Conservation (phyloP, 1,140 invertebrate genomes). For the Caenorhabditis briggsae region DNA sequence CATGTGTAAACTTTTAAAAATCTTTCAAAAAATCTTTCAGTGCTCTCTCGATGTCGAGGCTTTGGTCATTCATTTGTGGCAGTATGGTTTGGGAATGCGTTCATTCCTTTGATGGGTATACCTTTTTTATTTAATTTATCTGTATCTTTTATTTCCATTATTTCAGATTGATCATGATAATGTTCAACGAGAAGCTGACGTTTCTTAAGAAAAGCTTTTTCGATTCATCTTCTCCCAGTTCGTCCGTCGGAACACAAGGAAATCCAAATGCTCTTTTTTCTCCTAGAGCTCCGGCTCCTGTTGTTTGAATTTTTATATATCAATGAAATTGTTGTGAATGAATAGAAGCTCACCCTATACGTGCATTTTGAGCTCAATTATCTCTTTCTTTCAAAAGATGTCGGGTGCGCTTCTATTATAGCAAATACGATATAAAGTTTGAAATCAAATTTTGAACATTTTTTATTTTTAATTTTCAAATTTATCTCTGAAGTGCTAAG, state of each 20-base stretch:
- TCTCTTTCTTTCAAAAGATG: no score
- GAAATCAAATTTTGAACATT: no score
- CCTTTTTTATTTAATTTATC: background rate
- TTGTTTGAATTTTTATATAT: background rate
- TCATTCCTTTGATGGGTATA: constrained; percentile 21
- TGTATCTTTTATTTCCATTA: background rate
- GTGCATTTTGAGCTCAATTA: no score
- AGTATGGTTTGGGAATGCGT: constrained; percentile 15
- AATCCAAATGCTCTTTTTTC: background rate
- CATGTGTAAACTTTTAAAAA: background rate
- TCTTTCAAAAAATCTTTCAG: background rate
- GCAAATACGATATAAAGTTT: no score
- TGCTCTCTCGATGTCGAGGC: background rate
- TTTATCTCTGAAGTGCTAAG: no score
- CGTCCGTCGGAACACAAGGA: background rate
- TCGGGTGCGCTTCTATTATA: no score
- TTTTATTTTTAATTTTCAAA: no score
- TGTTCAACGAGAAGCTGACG: constrained; percentile 8
- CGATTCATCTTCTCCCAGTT: background rate
- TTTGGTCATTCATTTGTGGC: constrained; percentile 7
- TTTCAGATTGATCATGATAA: constrained; percentile 29
- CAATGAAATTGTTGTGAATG: no score
- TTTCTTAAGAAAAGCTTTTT: background rate
- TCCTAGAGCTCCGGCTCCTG: background rate
- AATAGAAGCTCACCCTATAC: no score